These are phyloP conservation scores for Lucifuga dentata DNA, from an alignment of 2,113 vertebrate species.

Conservation along the genomic window DNA sequence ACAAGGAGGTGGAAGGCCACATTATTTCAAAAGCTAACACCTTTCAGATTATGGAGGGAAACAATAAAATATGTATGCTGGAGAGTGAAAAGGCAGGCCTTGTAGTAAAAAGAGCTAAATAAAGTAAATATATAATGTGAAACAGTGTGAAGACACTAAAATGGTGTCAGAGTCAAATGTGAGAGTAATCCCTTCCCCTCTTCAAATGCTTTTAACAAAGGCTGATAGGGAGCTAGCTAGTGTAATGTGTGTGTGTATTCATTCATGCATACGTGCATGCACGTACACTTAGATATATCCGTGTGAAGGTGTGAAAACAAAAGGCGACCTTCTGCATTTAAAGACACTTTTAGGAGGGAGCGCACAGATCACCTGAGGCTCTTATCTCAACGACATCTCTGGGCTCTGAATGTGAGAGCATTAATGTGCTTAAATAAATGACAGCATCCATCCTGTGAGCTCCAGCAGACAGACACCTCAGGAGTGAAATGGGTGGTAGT, in stretches of 20 bases:
- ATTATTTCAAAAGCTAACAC: slow-evolving; percentile 54
- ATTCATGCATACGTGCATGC: slow-evolving; percentile 44
- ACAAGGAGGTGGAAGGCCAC: slow-evolving; percentile 13
- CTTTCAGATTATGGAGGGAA: slow-evolving; percentile 55
- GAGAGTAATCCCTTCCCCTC: slow-evolving; percentile 69
- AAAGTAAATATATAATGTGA: slow-evolving; percentile 78
- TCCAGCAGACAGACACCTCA: slow-evolving; percentile 61
- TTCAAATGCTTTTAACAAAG: slow-evolving; percentile 81
- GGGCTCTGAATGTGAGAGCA: slow-evolving; percentile 41
- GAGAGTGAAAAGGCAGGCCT: slow-evolving; percentile 55
- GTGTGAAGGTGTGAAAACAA: slow-evolving; percentile 79
- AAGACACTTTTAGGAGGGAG: slow-evolving; percentile 64
- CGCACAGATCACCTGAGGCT: slow-evolving; percentile 67
- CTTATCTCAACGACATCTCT: slow-evolving; percentile 73
- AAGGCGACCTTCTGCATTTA: slow-evolving; percentile 60
- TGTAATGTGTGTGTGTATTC: slow-evolving; percentile 16
- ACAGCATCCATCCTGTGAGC: slow-evolving; percentile 24
- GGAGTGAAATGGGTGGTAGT: slow-evolving; percentile 4
- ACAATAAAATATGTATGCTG: slow-evolving; percentile 72
- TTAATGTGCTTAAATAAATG: slow-evolving; percentile 68
- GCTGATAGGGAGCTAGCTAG: slow-evolving; percentile 21
- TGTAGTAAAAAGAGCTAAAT: slow-evolving; percentile 67
- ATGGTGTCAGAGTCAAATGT: slow-evolving; percentile 75
- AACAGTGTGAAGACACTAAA: slow-evolving; percentile 78
- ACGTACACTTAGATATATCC: slow-evolving; percentile 23